These are phyloP conservation scores for Antedon mediterranea DNA, from an alignment of 53 echinoderm and acorn worm genomes.

Conservation along the genomic window DNA sequence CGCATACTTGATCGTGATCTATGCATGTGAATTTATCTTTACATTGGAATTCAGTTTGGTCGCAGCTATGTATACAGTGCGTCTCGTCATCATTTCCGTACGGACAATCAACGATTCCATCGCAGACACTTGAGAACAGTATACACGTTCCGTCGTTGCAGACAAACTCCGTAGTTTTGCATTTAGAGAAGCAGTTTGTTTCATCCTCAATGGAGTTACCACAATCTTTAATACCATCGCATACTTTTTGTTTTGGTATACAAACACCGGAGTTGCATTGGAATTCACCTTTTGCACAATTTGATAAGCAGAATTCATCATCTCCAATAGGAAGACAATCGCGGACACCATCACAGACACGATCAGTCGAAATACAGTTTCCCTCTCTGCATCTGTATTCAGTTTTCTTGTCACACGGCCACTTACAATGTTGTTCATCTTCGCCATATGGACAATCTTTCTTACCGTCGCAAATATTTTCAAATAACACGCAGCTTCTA, in stretches of 20 bases:
- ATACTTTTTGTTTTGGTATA: conserved; percentile 10
- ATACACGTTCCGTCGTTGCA: not conserved
- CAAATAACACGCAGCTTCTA: not conserved
- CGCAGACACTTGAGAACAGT: not conserved
- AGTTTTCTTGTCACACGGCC: not conserved
- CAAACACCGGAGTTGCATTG: conserved; percentile 1
- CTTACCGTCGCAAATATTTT: not conserved
- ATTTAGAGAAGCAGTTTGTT: not conserved
- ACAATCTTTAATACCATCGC: not conserved
- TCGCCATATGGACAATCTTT: not conserved
- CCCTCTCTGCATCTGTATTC: not conserved
- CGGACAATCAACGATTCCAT: not conserved
- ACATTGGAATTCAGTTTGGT: not conserved
- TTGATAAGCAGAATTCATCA: conserved; percentile 1
- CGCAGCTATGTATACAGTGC: not conserved
- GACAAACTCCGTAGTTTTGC: not conserved
- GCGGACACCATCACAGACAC: not conserved
- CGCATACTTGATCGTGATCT: not conserved
- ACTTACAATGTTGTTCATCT: not conserved
- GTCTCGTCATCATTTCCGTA: not conserved
- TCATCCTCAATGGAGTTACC: not conserved
- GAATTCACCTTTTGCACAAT: not conserved
- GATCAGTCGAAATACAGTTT: not conserved
- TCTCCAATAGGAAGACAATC: conserved; percentile 2
- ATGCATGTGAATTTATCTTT: not conserved